These are phyloP conservation scores for Bubo blakistoni DNA, from an alignment of 2,113 vertebrate genomes.

Conservation along the genomic window DNA sequence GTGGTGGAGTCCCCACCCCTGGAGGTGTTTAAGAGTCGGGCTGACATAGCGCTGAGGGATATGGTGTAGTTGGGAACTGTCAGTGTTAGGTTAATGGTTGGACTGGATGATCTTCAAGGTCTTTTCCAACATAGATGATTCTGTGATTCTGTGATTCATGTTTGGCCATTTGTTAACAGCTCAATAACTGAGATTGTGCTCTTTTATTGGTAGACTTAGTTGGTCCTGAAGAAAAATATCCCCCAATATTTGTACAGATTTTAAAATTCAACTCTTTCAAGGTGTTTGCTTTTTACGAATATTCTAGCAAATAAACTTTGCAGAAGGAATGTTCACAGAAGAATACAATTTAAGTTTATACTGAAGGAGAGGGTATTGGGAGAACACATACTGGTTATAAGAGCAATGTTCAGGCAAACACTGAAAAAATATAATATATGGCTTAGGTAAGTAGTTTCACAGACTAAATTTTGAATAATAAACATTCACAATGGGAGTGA, in stretches of 20 bases:
- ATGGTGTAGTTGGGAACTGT: too few relatives aligned
- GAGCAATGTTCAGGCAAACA: background rate
- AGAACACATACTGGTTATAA: background rate
- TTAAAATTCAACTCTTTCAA: background rate
- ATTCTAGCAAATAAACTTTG: background rate
- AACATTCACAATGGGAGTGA: slow-evolving; percentile 7
- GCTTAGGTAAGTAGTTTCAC: background rate
- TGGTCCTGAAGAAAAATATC: background rate
- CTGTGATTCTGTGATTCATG: too few relatives aligned
- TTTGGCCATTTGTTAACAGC: background rate
- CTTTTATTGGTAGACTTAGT: background rate
- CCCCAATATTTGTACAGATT: background rate
- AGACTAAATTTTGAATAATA: slow-evolving; percentile 29
- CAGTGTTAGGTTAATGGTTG: too few relatives aligned
- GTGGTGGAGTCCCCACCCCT: too few relatives aligned
- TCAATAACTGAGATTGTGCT: background rate
- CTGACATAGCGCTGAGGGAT: too few relatives aligned
- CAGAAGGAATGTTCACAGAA: background rate
- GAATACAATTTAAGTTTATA: background rate
- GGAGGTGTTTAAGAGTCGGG: too few relatives aligned
- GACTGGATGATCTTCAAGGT: too few relatives aligned
- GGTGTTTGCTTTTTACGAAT: background rate
- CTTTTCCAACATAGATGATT: too few relatives aligned
- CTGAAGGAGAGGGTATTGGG: background rate
- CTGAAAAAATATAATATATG: background rate